Conservation (phyloP, 2,888 invertebrate species). For the Tortrix viridana region DNA sequence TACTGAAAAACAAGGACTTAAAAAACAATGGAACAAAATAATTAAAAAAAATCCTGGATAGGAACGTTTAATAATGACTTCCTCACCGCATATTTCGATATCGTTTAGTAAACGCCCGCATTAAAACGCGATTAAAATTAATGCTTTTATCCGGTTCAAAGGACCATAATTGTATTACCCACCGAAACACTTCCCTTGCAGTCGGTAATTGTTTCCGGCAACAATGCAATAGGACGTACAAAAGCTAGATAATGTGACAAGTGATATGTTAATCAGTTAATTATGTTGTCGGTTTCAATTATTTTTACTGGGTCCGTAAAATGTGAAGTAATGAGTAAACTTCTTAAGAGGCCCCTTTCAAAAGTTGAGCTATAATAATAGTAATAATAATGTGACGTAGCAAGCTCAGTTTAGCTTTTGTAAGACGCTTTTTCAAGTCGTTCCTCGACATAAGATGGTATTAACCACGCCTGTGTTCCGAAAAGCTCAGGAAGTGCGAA, state of each 20-base stretch:
- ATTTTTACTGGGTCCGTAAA: no score
- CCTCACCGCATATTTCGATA: slow-evolving; percentile 19
- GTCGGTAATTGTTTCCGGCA: slow-evolving; percentile 21
- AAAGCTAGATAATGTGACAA: background rate
- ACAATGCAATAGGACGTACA: background rate
- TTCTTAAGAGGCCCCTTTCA: no score
- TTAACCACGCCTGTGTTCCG: no score
- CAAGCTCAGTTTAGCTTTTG: no score
- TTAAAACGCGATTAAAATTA: slow-evolving; percentile 25
- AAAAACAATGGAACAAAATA: background rate
- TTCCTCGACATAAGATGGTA: no score
- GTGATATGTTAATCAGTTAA: background rate
- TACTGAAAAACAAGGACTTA: no score
- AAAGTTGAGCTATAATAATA: no score
- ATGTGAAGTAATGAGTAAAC: no score
- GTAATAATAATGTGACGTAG: no score
- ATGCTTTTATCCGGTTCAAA: slow-evolving; percentile 17
- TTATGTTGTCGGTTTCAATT: background rate
- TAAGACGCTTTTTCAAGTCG: no score
- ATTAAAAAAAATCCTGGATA: background rate
- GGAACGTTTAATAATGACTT: slow-evolving; percentile 8
- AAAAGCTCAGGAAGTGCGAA: no score
- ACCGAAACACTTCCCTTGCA: slow-evolving; percentile 23
- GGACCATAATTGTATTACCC: slow-evolving; percentile 31
- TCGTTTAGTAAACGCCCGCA: slow-evolving; percentile 18